These are phyloP conservation scores for Cyanoderma ruficeps DNA, from an alignment of 2,113 vertebrate genomes.

Conservation along the genomic window DNA sequence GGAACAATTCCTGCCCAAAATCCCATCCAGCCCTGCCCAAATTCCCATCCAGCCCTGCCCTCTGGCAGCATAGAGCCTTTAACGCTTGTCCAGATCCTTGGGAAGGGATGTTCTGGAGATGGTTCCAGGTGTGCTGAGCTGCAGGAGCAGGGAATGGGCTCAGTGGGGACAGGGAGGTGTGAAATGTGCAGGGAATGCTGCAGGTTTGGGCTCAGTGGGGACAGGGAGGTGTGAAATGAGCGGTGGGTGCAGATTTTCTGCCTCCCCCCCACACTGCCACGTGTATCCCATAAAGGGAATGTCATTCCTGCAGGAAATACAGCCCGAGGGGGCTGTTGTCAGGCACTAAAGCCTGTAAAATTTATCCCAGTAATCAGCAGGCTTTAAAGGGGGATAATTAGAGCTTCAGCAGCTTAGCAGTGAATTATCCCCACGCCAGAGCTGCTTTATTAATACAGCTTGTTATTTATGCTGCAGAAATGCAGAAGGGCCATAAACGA, in stretches of 20 bases:
- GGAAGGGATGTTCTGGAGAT: background rate
- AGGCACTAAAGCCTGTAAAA: background rate
- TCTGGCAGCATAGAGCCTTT: accelerated
- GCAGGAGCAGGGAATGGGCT: background rate
- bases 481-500: background rate
- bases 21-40: background rate
- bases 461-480: constrained; percentile 1
- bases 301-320: background rate
- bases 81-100: background rate
- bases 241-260: background rate
- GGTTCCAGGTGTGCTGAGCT: background rate
- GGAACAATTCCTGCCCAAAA: no score
- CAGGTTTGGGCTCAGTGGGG: accelerated
- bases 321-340: background rate
- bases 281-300: background rate
- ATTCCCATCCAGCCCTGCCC: accelerated
- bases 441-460: background rate
- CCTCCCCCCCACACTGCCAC: background rate
- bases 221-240: background rate
- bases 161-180: no score
- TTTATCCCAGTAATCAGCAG: constrained; percentile 9
- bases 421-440: background rate
- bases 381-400: constrained; percentile 14
- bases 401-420: background rate
- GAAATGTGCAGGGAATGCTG: background rate